Base-by-base conservation (phyloP, 2,797 vertebrate genomes). In the Malurus splendens region DNA sequence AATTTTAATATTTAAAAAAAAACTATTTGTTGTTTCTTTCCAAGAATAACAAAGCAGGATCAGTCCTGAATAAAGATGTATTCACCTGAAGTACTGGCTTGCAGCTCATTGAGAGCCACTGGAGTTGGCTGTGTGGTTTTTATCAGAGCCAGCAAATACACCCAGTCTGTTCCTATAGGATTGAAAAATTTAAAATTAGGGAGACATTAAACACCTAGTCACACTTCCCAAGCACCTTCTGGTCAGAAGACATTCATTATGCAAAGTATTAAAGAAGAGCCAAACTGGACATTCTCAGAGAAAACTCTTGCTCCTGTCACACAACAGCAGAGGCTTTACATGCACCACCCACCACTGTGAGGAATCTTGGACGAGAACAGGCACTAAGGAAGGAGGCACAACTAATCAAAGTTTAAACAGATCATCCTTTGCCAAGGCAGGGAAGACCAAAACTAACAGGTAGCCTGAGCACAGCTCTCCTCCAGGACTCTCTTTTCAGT, bases 1-100 rank as follows among this genome's bases (percentile, higher is more conserved):
- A 51, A 44, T 2, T 25, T 73, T 44, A 64, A 30, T 33, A 18
- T 70, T 64, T 16, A 0, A 60, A 70, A 0, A 60, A 70, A 65
- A 84, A n/a, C 13, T 42, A 11, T 50, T n/a, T 77, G 3, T 4
- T 22, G 4, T 81, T 81, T 52, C 23, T 71, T 76, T 82, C 41
- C 24, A 47, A 50, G 8, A 81, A 18, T 4, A 3, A 44, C 1
- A 0, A 56, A 77, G 18, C 1, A 2, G n/a, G n/a, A 67, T 39
- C 28, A 24, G 14, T 51, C 27, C 30, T 32, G 12, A 44, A 22
- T 4, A 50, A 19, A 78, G 44, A 38, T 27, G 16, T 9, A 23
- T 56, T 72, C 28, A 47, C 18, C 10, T 50, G 28, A 16, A 60
- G 20, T 1, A 28, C 27, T 27, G 44, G 7, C 39, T 30, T 72